Base-by-base conservation (phyloP, 35 echinoderm and acorn worm species). In the Holothuria glaberrima region DNA sequence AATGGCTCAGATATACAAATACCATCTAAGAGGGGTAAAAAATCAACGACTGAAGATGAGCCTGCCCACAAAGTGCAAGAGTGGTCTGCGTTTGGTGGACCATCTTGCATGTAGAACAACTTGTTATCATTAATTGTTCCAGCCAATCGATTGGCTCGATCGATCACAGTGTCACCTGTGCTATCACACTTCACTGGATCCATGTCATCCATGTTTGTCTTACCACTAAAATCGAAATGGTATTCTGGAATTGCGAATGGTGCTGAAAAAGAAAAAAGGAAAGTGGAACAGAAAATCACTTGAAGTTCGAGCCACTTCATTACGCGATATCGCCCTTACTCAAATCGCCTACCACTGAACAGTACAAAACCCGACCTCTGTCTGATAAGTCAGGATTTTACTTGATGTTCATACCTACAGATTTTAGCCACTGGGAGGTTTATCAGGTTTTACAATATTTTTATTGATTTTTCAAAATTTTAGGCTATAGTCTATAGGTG, bases 41-140 rank as follows among this genome's bases (percentile, higher is more conserved):
- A 59, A 17, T 38, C 48, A 12, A 82, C 13, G 13, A 29, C 25
- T 7, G 79, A n/a, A 4, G 79, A 27, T 58, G n/a, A 19, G 9
- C 44, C 79, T 36, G 79, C 13, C 79, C 79, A 82, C 24, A 82
- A 24, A n/a, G 48, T 24, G 30, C 79, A 82, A 24, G 79, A 36
- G 31, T 60, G 36, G 79, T 60, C 44, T 7, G 79, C 44, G 27
- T 82, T 58, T 19, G 79, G 79, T 60, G 79, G 79, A 9, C 79
- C 79, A 28, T 82, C 79, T 29, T 27, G 5, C 24, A 48, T 24
- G 79, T 82, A 82, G 30, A 50, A 82, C 7, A 50, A 48, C 25
- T 48, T 56, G 79, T 82, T 58, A n/a, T 82, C 50, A 32, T 50
- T 27, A 38, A 48, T 17, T 4, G 79, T 58, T 5, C 79, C 79